These are phyloP conservation scores for Papilio protenor DNA, from an alignment of 2,888 invertebrate genomes.

Conservation along the genomic window DNA sequence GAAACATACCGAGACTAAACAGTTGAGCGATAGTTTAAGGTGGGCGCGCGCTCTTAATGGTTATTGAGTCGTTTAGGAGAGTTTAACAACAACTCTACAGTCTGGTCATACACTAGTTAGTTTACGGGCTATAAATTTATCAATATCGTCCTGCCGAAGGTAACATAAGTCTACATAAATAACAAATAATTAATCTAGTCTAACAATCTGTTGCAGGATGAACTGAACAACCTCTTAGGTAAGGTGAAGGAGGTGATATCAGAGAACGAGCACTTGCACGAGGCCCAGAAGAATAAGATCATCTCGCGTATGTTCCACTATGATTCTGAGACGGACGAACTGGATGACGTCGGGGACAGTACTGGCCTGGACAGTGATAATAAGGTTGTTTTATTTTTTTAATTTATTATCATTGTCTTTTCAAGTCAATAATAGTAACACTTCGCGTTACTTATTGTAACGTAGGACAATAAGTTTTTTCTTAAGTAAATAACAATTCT, in stretches of 20 bases:
- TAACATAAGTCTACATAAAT: not conserved
- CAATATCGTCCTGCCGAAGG: not conserved
- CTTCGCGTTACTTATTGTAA: too few relatives aligned
- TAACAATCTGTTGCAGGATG: constrained; percentile 80
- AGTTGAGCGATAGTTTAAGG: too few relatives aligned
- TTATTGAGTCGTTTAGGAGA: too few relatives aligned
- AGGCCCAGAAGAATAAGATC: constrained; percentile 89
- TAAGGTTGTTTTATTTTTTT: constrained; percentile 61
- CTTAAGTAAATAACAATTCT: not conserved
- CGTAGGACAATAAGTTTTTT: not conserved
- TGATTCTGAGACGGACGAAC: constrained; percentile 76
- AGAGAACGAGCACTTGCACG: constrained; percentile 92
- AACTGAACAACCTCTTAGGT: constrained; percentile 89
- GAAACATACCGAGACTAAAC: too few relatives aligned
- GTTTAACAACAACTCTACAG: too few relatives aligned
- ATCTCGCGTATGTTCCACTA: constrained; percentile 86
- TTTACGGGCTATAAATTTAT: not conserved
- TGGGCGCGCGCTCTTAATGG: too few relatives aligned
- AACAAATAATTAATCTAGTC: not conserved
- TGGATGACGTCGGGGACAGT: constrained; percentile 76
- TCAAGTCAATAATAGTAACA: not conserved
- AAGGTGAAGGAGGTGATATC: constrained; percentile 94
- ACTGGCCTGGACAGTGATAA: constrained; percentile 79
- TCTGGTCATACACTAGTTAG: too few relatives aligned
- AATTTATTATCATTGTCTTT: not conserved